Evolutionary conservation across 2,797 vertebrate species (phyloP), one percentile per base, ranked within the genome.

Genomic region (Chiroxiphia lanceolata): DNA sequence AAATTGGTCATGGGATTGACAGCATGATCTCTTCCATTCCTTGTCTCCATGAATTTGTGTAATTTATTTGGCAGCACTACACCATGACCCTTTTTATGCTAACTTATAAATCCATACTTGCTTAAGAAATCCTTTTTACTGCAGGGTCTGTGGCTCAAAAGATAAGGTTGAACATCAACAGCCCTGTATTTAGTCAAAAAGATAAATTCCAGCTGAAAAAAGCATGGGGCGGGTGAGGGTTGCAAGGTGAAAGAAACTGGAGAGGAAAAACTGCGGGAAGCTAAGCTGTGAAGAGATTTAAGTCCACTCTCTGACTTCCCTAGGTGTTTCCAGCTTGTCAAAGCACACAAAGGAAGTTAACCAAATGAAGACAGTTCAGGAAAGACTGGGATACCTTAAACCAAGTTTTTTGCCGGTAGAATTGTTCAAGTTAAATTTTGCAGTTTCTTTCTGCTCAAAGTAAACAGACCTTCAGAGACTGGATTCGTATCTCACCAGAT

Each of bases 221-320:
- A 22, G 2, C 6, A 48, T 31, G 10, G 21, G 11, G 4, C 5
- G 0, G 15, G 4, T 6, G 0, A 15, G 19, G 50, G 4, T n/a
- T 83, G 15, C 3, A 11, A 84, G 9, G 12, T 11, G 33, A 87
- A 85, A 88, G 7, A 54, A 70, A 22, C 9, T n/a, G 10, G 50
- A 40, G 0, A 56, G 13, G 14, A 76, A 69, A 78, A 76, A 45
- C 16, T 44, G 17, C 26, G 63, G n/a, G 33, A 81, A 71, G 6
- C 27, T 51, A 81, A 81, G 15, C 2, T 59, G 22, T 68, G 31
- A 51, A 75, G 40, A 31, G 0, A 8, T 80, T 77, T 63, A n/a
- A 16, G 4, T 63, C 9, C 13, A 34, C 20, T 31, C 22, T 83
- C 50, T 53, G 47, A n/a, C 12, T 63, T 89, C 74, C 9, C 14